phyloP scores from a whole-genome alignment of 2,888 invertebrate species.

The Trissonchulus sp. region DNA sequence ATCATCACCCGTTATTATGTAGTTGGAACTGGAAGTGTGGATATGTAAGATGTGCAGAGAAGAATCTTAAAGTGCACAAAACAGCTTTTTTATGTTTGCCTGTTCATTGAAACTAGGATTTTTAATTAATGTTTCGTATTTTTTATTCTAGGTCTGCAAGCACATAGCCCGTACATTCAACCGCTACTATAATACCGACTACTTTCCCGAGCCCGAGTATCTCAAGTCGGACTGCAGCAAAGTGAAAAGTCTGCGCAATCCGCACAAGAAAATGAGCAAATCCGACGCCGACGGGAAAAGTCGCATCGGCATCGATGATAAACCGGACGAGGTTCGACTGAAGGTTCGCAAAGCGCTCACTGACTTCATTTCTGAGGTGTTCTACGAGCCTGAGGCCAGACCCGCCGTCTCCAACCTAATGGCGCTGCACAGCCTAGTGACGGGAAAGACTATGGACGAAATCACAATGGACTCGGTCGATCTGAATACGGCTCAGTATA shows the following conservation, averaged over 20 bases:
- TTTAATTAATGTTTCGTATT: no score
- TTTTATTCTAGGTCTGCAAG: slow-evolving; percentile 72
- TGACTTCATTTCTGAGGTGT: slow-evolving; percentile 75
- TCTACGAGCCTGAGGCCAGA: slow-evolving; percentile 69
- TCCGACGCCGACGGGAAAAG: slow-evolving; percentile 73
- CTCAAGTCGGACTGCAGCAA: slow-evolving; percentile 43
- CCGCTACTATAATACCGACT: slow-evolving; percentile 63
- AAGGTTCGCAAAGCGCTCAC: slow-evolving; percentile 68
- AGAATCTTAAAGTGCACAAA: no score
- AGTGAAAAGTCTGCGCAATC: slow-evolving; percentile 76
- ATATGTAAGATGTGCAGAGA: no score
- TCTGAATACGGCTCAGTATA: slow-evolving; percentile 72
- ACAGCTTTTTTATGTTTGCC: no score
- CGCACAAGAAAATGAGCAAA: slow-evolving; percentile 93
- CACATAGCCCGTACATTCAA: slow-evolving; percentile 76
- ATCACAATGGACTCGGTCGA: slow-evolving; percentile 64
- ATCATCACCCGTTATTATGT: no score
- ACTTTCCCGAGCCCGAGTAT: slow-evolving; percentile 67
- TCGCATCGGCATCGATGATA: slow-evolving; percentile 72
- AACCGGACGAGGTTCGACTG: slow-evolving; percentile 58
- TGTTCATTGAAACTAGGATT: no score
- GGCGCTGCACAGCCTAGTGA: slow-evolving; percentile 69
- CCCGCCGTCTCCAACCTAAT: slow-evolving; percentile 86
- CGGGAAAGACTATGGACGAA: slow-evolving; percentile 63
- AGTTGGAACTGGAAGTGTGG: no score